Evolutionary conservation across 1,140 invertebrate species (phyloP), one percentile per base, ranked within the genome.

Genomic region (Diabrotica virgifera): DNA sequence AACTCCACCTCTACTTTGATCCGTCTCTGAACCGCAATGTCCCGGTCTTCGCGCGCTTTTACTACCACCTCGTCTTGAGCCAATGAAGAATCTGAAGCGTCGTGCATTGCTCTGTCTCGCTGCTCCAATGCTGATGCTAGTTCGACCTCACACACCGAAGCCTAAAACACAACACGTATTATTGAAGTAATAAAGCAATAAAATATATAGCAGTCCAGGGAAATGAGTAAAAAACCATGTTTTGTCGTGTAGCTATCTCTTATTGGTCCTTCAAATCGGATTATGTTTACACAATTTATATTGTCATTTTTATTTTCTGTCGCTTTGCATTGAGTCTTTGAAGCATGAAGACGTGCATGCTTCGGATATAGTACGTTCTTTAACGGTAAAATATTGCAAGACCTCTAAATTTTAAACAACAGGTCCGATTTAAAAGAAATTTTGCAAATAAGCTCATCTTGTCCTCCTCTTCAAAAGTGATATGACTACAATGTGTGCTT

Each of bases 1-100:
- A 96, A 80, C 72, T 94, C 90, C 12, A 96, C 90, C 80, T 96
- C 94, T 36, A 90, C 89, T 56, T 87, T 86, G 73, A 95, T 96
- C 78, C 95, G 93, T 64, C 92, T 85, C 24, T 89, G 85, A 5
- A 95, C 90, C 5, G 95, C 94, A 55, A 92, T 87, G 78, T 97
- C 94, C 12, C 95, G 84, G 67, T 93, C 90, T 60, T 89, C 86
- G 74, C 93, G 86, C 0, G 94, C 93, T 77, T 90, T 87, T 0
- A 86, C 80, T 9, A 97, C 85, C 10, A 94, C 84, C 69, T 95
- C 91, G 74, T 96, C 94, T 74, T 85, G 87, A 70, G 86, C 87
- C 6, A 89, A 76, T 53, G 82, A 85, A 64, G 79, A 86, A 73
- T 89, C 86, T 57, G 84, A 87, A 9, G 86, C 85, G 77, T 94